Evolutionary conservation across 2,888 invertebrate species (phyloP), one percentile per base, ranked within the genome.

Genomic region (Plebejus melissa): DNA sequence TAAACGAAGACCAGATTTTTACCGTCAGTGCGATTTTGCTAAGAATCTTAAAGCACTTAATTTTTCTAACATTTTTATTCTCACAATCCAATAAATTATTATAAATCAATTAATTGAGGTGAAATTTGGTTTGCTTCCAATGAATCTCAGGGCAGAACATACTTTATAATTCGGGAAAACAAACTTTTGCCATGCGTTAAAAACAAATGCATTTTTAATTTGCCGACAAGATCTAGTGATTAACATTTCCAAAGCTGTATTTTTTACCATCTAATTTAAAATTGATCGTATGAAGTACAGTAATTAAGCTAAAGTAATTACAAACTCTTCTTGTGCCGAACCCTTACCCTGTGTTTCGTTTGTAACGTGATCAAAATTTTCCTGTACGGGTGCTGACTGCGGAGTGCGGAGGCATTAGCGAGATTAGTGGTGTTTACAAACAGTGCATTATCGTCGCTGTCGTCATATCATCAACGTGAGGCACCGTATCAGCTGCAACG

Each of bases 301-400:
- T 22, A 22, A 22, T 13, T 16, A 22, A 60, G 60, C 11, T 60
- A 28, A 11, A 28, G 22, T 60, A 60, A 60, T 65, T 36, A 16
- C 32, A 32, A 32, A 16, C 60, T 58, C 58, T 58, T 28, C 28
- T 28, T 11, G 22, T 58, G 58, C 7, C 60, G 28, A 13, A 16
- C 13, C 13, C 11, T 32, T 9, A 4, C 13, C 65, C 28, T 28
- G 7, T 54, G 16, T 60, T 28, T 11, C 28, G 11, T 60, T 58
- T 60, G 60, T 11, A 11, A 60, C 22, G 32, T 65, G 65, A 65
- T 65, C 65, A 32, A 65, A 32, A 65, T 65, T 65, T 65, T 65
- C 65, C 65, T 65, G 16, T 65, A 16, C 11, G 28, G 28, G 13
- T 5, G 5, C 65, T 32, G 46, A 46, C 46, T 22, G 22, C 22